These are phyloP conservation scores for Himalopsyche anomala DNA, from an alignment of 2,888 invertebrate genomes.

Conservation along the genomic window DNA sequence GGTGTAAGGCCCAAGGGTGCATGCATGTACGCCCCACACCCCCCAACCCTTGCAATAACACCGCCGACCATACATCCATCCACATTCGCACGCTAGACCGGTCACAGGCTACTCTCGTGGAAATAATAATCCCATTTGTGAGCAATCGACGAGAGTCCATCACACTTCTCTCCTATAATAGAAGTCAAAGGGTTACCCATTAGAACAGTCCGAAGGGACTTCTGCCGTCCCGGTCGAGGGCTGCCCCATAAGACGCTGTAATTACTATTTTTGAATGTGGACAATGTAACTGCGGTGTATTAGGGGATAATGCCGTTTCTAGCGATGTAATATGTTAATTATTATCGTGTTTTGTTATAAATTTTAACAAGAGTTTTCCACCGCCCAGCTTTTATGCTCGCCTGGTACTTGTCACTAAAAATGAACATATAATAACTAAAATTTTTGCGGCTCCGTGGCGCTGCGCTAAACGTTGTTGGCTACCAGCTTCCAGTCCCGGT, in stretches of 20 bases:
- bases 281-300: conserved; percentile 50
- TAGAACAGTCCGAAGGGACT: conserved; percentile 46
- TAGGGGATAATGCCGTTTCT: conserved; percentile 4
- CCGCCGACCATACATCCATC: conserved; percentile 45
- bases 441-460: too few species aligned
- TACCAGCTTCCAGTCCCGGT: too few species aligned
- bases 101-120: conserved; percentile 55
- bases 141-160: conserved; percentile 64
- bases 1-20: conserved; percentile 40
- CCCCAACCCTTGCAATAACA: conserved; percentile 48
- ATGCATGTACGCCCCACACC: conserved; percentile 18
- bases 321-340: background rate
- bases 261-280: conserved; percentile 63
- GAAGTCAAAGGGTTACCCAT: conserved; percentile 64
- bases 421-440: too few species aligned
- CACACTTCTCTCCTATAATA: conserved; percentile 61
- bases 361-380: background rate
- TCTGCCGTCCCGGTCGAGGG: conserved; percentile 15
- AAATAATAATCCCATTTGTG: conserved; percentile 65
- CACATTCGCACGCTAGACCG: conserved; percentile 48
- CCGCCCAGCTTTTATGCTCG: background rate
- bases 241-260: conserved; percentile 55
- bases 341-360: conserved; percentile 16
- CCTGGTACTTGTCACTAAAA: background rate
- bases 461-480: too few species aligned